phyloP scores from a whole-genome alignment of 2,113 vertebrate species.

The Catharus fuscescens region DNA sequence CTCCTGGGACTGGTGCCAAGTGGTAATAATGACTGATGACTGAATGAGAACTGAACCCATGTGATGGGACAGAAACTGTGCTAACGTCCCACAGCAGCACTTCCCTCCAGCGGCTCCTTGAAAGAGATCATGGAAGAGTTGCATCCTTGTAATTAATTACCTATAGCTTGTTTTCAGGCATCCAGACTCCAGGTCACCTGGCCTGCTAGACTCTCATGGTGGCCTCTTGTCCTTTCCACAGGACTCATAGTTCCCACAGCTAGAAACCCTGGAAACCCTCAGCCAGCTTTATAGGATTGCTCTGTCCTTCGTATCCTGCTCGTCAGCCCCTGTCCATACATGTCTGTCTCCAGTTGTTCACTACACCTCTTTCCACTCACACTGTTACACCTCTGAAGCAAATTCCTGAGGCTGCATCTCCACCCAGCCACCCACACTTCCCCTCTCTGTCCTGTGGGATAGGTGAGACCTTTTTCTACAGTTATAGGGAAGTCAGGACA shows the following conservation, averaged over 20 bases:
- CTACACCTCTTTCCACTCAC: neutral
- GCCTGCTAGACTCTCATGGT: neutral
- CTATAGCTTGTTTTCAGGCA: neutral
- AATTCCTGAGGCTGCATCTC: neutral
- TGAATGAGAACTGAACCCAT: neutral
- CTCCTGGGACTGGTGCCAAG: neutral
- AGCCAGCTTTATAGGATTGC: neutral
- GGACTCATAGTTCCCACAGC: neutral
- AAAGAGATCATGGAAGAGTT: neutral
- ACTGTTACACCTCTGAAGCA: neutral
- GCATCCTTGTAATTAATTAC: neutral
- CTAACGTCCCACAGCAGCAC: accelerated
- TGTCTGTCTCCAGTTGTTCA: accelerated
- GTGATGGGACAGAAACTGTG: neutral
- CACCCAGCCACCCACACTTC: neutral
- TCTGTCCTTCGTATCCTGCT: neutral
- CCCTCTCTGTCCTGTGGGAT: neutral
- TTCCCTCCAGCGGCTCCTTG: neutral
- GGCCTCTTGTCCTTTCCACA: neutral
- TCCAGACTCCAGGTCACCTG: neutral
- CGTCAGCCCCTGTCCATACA: neutral
- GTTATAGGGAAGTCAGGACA: neutral
- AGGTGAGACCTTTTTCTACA: neutral
- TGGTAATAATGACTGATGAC: too few species aligned
- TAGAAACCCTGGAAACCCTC: neutral